Conservation (phyloP, 1,140 invertebrate species). For the Zelostemma sp. region DNA sequence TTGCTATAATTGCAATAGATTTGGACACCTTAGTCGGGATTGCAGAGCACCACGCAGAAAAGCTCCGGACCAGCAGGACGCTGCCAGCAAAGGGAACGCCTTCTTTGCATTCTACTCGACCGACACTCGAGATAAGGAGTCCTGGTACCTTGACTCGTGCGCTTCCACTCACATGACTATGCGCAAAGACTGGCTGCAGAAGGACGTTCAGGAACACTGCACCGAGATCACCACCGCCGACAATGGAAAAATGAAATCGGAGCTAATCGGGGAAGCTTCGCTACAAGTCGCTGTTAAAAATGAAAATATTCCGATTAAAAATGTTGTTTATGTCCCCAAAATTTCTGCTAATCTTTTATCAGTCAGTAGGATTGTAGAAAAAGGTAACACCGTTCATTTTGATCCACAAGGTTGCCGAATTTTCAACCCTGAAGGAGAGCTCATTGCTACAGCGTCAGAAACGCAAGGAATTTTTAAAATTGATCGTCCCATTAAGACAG, state of each 20-base stretch:
- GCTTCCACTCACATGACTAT: conserved; percentile 8
- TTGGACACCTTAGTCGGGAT: neutral
- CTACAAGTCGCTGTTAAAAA: no score
- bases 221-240: neutral
- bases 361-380: no score
- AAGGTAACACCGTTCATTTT: no score
- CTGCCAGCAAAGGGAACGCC: neutral
- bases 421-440: conserved; percentile 11
- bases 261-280: neutral
- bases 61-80: neutral
- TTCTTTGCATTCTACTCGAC: neutral
- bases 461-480: conserved; percentile 14
- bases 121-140: neutral
- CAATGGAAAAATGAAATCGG: conserved; percentile 26
- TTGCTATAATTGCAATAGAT: neutral
- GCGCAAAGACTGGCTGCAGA: neutral
- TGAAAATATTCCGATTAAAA: no score
- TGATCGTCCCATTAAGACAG: neutral
- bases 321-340: no score
- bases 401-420: neutral
- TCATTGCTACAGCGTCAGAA: conserved; percentile 22
- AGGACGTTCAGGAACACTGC: neutral
- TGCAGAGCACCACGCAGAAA: neutral
- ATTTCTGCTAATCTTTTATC: no score
- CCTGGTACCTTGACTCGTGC: conserved; percentile 6